Percentiles rank a stretch among this genome's conserved stretches.
phyloP scores from a whole-genome alignment of 2,797 vertebrate genomes.

The Heterohyrax brucei region DNA sequence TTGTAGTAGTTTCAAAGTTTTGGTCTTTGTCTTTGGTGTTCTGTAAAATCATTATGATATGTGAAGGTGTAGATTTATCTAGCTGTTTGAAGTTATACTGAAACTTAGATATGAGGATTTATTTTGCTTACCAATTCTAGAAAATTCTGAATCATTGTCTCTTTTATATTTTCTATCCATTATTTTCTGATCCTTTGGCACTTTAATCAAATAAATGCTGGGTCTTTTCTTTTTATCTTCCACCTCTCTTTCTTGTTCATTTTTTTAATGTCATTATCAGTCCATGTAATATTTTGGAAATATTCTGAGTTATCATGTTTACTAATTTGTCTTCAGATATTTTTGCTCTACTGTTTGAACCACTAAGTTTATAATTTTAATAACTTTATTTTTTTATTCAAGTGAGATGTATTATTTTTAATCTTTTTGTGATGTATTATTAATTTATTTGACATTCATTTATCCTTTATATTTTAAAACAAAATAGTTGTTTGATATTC shows the following conservation, averaged over 20 bases:
- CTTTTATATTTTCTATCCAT: background rate
- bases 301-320: constrained; percentile 9
- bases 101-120: background rate
- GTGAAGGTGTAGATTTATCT: background rate
- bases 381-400: background rate
- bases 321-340: background rate
- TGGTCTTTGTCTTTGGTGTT: background rate
- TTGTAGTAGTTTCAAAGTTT: background rate
- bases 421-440: constrained; percentile 5
- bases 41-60: background rate
- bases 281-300: background rate
- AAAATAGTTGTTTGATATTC: constrained; percentile 32
- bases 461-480: background rate
- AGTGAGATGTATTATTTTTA: background rate
- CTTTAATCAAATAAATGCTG: background rate
- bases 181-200: background rate
- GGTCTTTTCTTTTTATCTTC: background rate
- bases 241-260: background rate
- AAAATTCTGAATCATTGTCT: background rate
- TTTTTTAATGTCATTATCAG: background rate
- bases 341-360: constrained; percentile 17
- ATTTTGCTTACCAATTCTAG: background rate
- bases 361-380: constrained; percentile 11
- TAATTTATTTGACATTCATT: background rate
- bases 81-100: background rate